Evolutionary conservation across 1,140 invertebrate genomes (phyloP).

Genomic region (Melitaea cinxia): DNA sequence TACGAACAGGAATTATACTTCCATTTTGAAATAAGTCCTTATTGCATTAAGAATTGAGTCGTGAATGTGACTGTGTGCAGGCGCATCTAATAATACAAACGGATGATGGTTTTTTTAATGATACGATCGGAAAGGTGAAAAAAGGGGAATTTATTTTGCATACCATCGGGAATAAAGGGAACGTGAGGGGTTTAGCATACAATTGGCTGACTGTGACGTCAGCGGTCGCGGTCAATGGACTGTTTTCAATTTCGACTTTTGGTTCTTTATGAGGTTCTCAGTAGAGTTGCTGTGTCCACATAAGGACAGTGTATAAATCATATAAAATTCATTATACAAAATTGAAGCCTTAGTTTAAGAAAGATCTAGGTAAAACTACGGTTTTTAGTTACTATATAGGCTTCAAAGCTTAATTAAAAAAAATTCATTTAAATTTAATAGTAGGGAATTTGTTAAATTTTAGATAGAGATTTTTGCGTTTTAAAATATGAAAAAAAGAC

Average conservation of each 20-base stretch:
- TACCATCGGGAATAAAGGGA: conserved; percentile 10
- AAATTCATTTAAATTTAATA: too few relatives aligned
- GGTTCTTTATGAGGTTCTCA: not conserved
- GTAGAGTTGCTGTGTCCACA: not conserved
- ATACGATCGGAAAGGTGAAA: conserved; percentile 26
- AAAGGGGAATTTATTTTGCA: conserved; percentile 16
- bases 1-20: conserved; percentile 13
- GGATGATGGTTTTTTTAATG: not conserved
- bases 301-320: too few relatives aligned
- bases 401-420: too few relatives aligned
- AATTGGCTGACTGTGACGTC: conserved; percentile 16
- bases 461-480: too few relatives aligned
- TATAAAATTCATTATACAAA: too few relatives aligned
- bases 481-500: too few relatives aligned
- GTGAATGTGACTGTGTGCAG: not conserved
- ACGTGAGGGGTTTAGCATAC: conserved; percentile 16
- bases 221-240: conserved; percentile 14
- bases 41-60: not conserved
- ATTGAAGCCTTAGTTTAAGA: too few relatives aligned
- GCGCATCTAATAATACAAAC: conserved; percentile 11
- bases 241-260: conserved; percentile 12
- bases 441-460: too few relatives aligned
- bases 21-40: too few relatives aligned
- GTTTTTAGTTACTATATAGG: too few relatives aligned
- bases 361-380: too few relatives aligned